Evolutionary conservation across 1,140 invertebrate species (phyloP).

Genomic region (Eurosta solidaginis): DNA sequence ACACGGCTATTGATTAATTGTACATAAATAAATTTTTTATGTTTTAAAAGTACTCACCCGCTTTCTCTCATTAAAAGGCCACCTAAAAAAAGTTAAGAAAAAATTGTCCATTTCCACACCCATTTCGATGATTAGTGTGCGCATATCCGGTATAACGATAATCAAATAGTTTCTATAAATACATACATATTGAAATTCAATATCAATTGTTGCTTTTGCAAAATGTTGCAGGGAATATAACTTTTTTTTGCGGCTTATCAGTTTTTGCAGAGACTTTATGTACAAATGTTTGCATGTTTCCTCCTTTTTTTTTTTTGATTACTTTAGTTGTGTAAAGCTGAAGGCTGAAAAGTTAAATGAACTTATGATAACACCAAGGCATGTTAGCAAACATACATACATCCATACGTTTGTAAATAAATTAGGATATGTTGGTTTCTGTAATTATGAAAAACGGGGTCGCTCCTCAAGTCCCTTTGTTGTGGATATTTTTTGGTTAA

Average conservation of each 20-base stretch:
- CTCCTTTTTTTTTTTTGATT: background rate
- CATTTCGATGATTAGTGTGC: background rate
- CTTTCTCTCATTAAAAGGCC: too few relatives aligned
- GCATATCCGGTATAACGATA: background rate
- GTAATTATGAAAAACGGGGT: too few relatives aligned
- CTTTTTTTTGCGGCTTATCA: background rate
- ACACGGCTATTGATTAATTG: too few relatives aligned
- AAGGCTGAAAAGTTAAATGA: constrained; percentile 24
- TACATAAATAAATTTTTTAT: too few relatives aligned
- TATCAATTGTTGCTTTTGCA: background rate
- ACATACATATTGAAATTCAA: background rate
- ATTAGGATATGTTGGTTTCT: too few relatives aligned
- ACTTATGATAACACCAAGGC: constrained; percentile 7
- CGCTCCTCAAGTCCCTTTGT: too few relatives aligned
- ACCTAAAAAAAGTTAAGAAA: background rate
- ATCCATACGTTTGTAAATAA: background rate
- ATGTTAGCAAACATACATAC: background rate
- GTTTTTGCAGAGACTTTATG: background rate
- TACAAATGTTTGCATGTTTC: background rate
- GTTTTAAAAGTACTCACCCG: too few relatives aligned
- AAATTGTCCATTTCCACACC: background rate
- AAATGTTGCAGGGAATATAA: background rate
- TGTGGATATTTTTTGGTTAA: too few relatives aligned
- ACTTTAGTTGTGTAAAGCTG: background rate
- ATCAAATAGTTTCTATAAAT: background rate